Percentiles rank a stretch among this genome's conserved stretches.
Conservation (phyloP, 2,113 vertebrate genomes). For the Capricornis sumatraensis region DNA sequence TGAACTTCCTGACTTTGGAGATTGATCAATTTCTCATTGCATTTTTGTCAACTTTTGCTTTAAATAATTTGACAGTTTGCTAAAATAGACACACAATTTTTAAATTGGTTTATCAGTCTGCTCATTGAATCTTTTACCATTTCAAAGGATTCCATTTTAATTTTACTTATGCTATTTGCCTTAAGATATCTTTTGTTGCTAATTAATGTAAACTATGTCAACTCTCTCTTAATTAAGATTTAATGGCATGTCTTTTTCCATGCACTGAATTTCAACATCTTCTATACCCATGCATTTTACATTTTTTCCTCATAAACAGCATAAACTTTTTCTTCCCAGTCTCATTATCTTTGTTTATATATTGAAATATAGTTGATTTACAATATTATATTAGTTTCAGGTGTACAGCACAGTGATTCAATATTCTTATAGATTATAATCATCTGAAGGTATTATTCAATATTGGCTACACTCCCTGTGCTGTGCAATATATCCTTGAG, state of each 20-base stretch:
- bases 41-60: background rate
- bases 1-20: background rate
- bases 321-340: background rate
- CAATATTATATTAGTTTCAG: background rate
- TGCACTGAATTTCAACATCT: background rate
- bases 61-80: background rate
- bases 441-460: background rate
- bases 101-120: background rate
- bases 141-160: background rate
- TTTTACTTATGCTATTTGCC: background rate
- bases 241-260: background rate
- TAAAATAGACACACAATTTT: background rate
- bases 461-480: background rate
- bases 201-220: background rate
- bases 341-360: background rate
- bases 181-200: conserved; percentile 4
- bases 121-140: background rate
- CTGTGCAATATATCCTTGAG: background rate
- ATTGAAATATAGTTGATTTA: background rate
- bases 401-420: background rate
- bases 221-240: background rate
- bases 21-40: background rate
- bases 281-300: background rate
- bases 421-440: background rate
- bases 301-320: background rate